Conservation (phyloP, 2,797 vertebrate species). For the Hemitrygon akajei region DNA sequence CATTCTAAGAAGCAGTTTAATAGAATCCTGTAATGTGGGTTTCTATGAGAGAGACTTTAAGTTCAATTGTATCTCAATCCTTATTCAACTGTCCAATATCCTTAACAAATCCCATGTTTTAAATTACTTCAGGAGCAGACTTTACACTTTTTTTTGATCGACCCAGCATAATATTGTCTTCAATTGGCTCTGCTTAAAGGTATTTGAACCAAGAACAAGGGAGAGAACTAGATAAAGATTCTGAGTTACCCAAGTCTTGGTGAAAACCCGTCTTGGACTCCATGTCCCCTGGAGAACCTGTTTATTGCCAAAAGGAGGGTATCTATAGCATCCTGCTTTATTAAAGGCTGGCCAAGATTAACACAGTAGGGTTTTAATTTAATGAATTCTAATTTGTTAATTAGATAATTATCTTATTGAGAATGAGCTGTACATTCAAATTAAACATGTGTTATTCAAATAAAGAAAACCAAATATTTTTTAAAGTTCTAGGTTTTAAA, state of each 20-base stretch:
- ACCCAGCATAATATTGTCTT: neutral
- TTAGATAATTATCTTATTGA: neutral
- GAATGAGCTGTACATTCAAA: neutral
- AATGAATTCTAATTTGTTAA: neutral
- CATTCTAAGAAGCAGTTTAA: neutral
- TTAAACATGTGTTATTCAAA: too few species aligned
- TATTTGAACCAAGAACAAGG: neutral
- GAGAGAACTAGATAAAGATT: neutral
- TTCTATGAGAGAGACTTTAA: neutral
- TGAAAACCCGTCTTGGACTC: neutral
- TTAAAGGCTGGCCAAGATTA: neutral
- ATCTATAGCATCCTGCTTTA: neutral
- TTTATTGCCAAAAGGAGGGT: neutral
- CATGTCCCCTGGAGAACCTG: neutral
- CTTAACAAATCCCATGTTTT: neutral
- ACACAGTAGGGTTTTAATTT: neutral
- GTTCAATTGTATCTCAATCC: neutral
- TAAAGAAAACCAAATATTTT: slow-evolving; percentile 6
- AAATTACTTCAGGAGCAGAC: neutral
- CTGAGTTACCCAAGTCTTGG: neutral
- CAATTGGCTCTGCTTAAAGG: neutral
- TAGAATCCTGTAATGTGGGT: neutral
- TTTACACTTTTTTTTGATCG: neutral
- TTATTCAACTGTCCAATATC: neutral
- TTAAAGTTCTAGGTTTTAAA: neutral